Percentiles rank a stretch among this genome's conserved stretches.
Conservation (phyloP, 2,797 vertebrate genomes). For the Orientallactaga sibirica region DNA sequence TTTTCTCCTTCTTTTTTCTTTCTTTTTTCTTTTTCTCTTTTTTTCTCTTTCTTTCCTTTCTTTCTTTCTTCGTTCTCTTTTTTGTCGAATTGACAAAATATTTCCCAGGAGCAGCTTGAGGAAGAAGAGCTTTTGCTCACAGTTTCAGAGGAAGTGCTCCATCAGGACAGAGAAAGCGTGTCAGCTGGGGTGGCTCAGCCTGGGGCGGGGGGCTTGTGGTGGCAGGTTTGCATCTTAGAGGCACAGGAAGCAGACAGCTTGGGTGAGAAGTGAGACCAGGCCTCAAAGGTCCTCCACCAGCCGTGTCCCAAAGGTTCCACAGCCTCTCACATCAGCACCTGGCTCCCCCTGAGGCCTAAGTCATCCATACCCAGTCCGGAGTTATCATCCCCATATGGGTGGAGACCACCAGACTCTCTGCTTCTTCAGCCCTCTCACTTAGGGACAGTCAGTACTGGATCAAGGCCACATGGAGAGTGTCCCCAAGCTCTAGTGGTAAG, state of each 20-base stretch:
- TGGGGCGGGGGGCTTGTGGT: background rate
- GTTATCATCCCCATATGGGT: accelerated
- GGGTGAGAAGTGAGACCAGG: too few relatives aligned
- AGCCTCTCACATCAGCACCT: background rate
- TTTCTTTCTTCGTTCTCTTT: too few relatives aligned
- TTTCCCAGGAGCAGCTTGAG: too few relatives aligned
- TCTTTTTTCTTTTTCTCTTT: too few relatives aligned
- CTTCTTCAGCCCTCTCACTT: background rate
- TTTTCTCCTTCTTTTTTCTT: too few relatives aligned
- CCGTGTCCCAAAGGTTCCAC: background rate
- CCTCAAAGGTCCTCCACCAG: background rate
- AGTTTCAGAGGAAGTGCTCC: too few relatives aligned
- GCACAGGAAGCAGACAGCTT: background rate
- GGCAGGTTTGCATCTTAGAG: background rate
- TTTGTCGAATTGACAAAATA: background rate
- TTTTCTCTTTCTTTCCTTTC: too few relatives aligned
- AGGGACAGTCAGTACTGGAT: accelerated
- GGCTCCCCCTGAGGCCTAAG: too few relatives aligned
- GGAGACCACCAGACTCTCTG: accelerated
- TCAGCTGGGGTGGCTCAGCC: background rate
- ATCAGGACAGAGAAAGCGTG: too few relatives aligned
- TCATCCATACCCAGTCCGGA: accelerated
- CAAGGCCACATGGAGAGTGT: background rate
- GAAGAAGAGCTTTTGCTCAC: too few relatives aligned
- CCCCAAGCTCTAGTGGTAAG: background rate